A percentile compares a stretch with the other conserved stretches of the same genome.
phyloP scores from a whole-genome alignment of 1,140 invertebrate genomes.

The Caenorhabditis briggsae region DNA sequence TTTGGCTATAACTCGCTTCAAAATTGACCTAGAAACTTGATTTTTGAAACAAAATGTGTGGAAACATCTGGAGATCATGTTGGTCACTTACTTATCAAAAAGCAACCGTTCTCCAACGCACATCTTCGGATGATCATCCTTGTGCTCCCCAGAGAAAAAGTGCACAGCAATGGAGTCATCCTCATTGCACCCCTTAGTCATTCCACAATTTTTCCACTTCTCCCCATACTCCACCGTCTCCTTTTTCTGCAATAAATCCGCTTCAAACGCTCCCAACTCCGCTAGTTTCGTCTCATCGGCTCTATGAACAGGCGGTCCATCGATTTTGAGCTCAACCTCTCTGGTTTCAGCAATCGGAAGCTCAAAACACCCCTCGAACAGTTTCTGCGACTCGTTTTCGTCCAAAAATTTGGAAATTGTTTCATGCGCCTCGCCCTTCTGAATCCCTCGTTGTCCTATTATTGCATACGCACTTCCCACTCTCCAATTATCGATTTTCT shows the following conservation, averaged over 20 bases:
- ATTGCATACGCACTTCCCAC: constrained; percentile 54
- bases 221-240: constrained; percentile 37
- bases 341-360: constrained; percentile 35
- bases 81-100: constrained; percentile 25
- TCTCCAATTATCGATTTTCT: constrained; percentile 45
- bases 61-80: too few species aligned
- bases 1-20: too few species aligned
- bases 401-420: constrained; percentile 10
- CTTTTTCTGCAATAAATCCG: not conserved
- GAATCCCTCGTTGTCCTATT: constrained; percentile 56
- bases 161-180: constrained; percentile 53
- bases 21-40: too few species aligned
- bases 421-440: constrained; percentile 50
- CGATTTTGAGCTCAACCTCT: constrained; percentile 40
- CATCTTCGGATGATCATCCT: constrained; percentile 65
- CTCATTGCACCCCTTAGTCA: constrained; percentile 20
- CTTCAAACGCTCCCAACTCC: constrained; percentile 39
- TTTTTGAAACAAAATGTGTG: too few species aligned
- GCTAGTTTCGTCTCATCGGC: constrained; percentile 59
- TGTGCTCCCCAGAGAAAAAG: constrained; percentile 64
- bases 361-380: constrained; percentile 59
- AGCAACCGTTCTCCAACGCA: constrained; percentile 62
- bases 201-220: constrained; percentile 54
- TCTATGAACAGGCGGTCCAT: constrained; percentile 52
- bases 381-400: not conserved